Evolutionary conservation across 2,113 vertebrate genomes (phyloP).

Genomic region (Protobothrops mucrosquamatus): DNA sequence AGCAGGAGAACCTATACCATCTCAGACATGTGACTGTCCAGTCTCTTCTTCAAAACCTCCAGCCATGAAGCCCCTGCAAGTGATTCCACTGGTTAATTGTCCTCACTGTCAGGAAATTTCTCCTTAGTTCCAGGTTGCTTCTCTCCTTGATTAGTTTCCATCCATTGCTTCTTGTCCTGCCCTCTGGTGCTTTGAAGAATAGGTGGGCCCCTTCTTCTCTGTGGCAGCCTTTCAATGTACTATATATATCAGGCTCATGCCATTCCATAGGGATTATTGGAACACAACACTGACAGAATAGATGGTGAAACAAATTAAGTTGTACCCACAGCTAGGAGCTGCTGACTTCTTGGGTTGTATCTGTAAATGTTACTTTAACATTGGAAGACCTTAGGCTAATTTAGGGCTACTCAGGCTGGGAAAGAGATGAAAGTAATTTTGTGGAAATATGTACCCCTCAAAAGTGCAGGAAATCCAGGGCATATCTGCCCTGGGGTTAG

Average conservation of each 20-base stretch:
- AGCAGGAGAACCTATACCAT: too few species aligned
- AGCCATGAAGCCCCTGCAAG: too few species aligned
- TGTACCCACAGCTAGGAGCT: not conserved
- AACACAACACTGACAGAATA: not conserved
- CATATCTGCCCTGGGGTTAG: not conserved
- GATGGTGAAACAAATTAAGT: not conserved
- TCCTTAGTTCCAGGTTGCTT: too few species aligned
- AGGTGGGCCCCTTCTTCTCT: too few species aligned
- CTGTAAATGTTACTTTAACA: not conserved
- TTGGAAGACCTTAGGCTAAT: not conserved
- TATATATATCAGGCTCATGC: not conserved
- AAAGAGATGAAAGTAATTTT: not conserved
- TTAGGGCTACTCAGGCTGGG: not conserved
- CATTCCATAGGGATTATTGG: not conserved
- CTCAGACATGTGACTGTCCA: too few species aligned
- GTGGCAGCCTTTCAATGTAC: too few species aligned
- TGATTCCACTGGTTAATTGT: too few species aligned
- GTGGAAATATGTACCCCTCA: not conserved
- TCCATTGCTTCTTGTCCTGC: too few species aligned
- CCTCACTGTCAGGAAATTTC: too few species aligned
- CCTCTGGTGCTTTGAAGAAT: too few species aligned
- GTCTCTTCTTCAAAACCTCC: too few species aligned
- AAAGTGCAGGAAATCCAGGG: not conserved
- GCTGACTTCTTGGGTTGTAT: not conserved
- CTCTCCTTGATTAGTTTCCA: too few species aligned